Evolutionary conservation across 2,888 invertebrate species (phyloP).

Genomic region (Laspeyria flexula): DNA sequence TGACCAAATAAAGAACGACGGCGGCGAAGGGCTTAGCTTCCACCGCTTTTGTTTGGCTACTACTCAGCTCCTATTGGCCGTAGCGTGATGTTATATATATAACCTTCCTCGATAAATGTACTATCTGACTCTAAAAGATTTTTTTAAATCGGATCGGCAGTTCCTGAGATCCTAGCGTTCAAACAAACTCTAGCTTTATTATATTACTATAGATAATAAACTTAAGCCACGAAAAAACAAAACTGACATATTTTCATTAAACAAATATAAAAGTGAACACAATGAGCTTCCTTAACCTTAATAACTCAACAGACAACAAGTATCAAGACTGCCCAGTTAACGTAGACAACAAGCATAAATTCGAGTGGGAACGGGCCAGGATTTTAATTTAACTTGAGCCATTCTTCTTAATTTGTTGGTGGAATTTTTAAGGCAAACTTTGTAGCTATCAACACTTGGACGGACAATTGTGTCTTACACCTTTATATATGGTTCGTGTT

Average conservation of each 20-base stretch:
- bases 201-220: no score
- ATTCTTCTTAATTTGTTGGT: conserved; percentile 82
- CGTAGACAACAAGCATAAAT: conserved; percentile 77
- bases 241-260: conserved; percentile 16
- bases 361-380: conserved; percentile 60
- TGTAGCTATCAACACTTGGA: conserved; percentile 22
- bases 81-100: no score
- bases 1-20: no score
- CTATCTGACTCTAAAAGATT: no score
- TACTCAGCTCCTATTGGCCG: no score
- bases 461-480: conserved; percentile 32
- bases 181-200: no score
- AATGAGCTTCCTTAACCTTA: conserved; percentile 36
- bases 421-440: conserved; percentile 52
- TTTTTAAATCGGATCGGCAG: no score
- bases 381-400: conserved; percentile 83
- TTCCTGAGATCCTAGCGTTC: no score
- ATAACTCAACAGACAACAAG: conserved; percentile 31
- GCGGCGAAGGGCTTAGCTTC: no score
- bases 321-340: conserved; percentile 39
- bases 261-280: conserved; percentile 16
- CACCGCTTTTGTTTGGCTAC: no score
- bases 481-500: conserved; percentile 32
- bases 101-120: no score
- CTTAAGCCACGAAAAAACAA: no score